Percentiles rank a stretch among this genome's conserved stretches.
phyloP scores from a whole-genome alignment of 1,140 invertebrate species.

The Leguminivora glycinivorella region DNA sequence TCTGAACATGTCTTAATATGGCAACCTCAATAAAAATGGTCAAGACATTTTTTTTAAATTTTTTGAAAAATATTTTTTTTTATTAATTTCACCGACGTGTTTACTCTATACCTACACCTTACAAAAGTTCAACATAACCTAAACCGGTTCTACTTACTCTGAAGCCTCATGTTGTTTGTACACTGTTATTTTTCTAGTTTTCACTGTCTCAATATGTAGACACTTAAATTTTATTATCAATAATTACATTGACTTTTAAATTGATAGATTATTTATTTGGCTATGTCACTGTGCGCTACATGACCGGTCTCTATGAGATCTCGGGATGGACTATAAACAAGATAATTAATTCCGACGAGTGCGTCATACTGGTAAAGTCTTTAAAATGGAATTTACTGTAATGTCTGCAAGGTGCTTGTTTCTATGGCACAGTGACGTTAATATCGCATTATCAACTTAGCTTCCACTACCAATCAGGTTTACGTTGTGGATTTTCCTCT shows the following conservation, averaged over 20 bases:
- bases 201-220: background rate
- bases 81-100: too few species aligned
- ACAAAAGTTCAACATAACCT: constrained; percentile 36
- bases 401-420: background rate
- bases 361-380: background rate
- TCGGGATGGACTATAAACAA: constrained; percentile 16
- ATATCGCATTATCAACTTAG: constrained; percentile 19
- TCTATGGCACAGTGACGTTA: background rate
- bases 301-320: constrained; percentile 7
- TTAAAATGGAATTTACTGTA: background rate
- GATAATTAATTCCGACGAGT: constrained; percentile 18
- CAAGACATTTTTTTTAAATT: too few species aligned
- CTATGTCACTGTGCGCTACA: background rate
- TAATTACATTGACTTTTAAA: background rate
- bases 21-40: too few species aligned
- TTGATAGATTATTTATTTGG: background rate
- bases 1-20: too few species aligned
- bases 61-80: too few species aligned
- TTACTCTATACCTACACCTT: too few species aligned
- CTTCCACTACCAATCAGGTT: background rate
- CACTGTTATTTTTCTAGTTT: background rate
- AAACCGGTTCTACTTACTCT: constrained; percentile 24
- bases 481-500: constrained; percentile 20
- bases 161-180: constrained; percentile 1
- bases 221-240: too few species aligned